Conservation (phyloP, 2,888 invertebrate species). For the Operophtera brumata region DNA sequence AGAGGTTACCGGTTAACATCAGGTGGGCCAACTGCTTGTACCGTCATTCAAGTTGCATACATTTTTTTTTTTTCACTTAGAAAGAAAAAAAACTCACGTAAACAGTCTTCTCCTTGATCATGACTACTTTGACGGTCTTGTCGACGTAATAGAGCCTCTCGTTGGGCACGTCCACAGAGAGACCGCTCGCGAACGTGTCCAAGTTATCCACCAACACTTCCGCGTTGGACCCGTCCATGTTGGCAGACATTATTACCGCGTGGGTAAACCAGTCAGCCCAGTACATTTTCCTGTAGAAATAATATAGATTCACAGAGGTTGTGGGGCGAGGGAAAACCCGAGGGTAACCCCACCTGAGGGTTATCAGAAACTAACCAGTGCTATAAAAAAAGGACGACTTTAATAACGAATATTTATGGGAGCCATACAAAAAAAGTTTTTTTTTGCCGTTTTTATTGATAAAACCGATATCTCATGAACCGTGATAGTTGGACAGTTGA, state of each 20-base stretch:
- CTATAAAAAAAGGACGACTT: too few species aligned
- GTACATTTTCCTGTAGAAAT: conserved; percentile 85
- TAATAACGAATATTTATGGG: too few species aligned
- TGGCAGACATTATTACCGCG: conserved; percentile 87
- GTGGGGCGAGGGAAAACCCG: background rate
- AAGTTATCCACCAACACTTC: conserved; percentile 82
- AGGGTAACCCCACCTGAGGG: too few species aligned
- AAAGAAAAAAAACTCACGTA: conserved; percentile 65
- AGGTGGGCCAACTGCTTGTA: too few species aligned
- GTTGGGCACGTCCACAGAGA: conserved; percentile 90
- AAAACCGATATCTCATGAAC: too few species aligned
- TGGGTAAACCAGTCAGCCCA: conserved; percentile 94
- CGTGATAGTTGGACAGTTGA: too few species aligned
- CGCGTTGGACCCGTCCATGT: conserved; percentile 90
- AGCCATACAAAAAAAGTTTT: too few species aligned
- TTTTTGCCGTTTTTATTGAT: too few species aligned
- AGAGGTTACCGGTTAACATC: too few species aligned
- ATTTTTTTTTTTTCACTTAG: too few species aligned
- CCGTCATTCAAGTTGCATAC: background rate
- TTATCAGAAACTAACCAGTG: too few species aligned
- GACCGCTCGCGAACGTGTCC: conserved; percentile 90
- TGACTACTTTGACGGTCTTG: conserved; percentile 79
- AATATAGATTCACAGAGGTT: background rate
- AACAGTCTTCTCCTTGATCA: conserved; percentile 85
- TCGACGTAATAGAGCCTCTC: conserved; percentile 94